phyloP scores from a whole-genome alignment of 2,797 vertebrate genomes.

The Sebastes dallii region DNA sequence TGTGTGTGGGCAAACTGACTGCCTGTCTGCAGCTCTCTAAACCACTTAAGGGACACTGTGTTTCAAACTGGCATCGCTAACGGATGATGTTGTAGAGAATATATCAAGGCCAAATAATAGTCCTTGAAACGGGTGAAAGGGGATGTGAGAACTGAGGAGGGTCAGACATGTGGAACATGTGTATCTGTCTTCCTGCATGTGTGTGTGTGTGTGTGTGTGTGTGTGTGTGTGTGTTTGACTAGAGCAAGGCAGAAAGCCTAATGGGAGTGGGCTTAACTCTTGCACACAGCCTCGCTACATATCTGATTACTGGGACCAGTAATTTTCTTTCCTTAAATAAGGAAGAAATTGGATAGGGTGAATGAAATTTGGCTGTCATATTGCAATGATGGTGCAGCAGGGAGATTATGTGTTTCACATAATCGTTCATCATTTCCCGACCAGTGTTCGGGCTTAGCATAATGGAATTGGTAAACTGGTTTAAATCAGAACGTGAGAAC shows the following conservation, averaged over 20 bases:
- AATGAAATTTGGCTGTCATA: constrained; percentile 88
- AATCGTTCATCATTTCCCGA: constrained; percentile 87
- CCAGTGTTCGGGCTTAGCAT: constrained; percentile 88
- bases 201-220: constrained; percentile 35
- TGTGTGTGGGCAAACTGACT: constrained; percentile 23
- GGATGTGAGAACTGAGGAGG: constrained; percentile 72
- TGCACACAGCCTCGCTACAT: constrained; percentile 83
- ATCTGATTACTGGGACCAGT: constrained; percentile 88
- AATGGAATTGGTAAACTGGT: constrained; percentile 90
- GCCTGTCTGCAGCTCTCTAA: constrained; percentile 63
- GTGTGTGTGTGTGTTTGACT: constrained; percentile 65
- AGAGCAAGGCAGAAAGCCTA: constrained; percentile 82
- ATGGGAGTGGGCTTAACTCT: constrained; percentile 87
- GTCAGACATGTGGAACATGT: constrained; percentile 72
- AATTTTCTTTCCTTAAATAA: constrained; percentile 88
- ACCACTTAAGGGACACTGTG: constrained; percentile 69
- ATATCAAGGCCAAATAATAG: constrained; percentile 75
- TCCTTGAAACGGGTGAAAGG: constrained; percentile 75
- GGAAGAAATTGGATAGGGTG: constrained; percentile 87
- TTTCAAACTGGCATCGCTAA: constrained; percentile 75
- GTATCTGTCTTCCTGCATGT: constrained; percentile 50
- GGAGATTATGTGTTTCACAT: constrained; percentile 88
- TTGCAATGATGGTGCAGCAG: constrained; percentile 81
- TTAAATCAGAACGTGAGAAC: constrained; percentile 86
- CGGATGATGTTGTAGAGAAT: constrained; percentile 74